phyloP scores from a whole-genome alignment of 2,888 invertebrate genomes.

The Tetranychus truncatus region DNA sequence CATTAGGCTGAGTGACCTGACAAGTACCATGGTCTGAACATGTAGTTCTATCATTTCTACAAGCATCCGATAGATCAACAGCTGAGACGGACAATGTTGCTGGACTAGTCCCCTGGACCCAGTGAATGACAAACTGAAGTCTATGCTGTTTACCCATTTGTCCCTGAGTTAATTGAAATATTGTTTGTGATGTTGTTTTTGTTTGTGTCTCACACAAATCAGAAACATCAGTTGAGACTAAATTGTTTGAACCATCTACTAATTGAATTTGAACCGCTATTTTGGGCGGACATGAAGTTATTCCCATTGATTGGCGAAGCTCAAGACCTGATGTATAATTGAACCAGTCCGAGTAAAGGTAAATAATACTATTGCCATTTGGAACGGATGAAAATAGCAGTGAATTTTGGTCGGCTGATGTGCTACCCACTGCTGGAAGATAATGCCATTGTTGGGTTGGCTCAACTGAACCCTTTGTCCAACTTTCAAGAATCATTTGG shows the following conservation, averaged over 20 bases:
- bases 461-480: not conserved
- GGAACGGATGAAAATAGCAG: not conserved
- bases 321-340: not conserved
- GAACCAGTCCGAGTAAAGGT: not conserved
- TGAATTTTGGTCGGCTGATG: not conserved
- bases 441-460: not conserved
- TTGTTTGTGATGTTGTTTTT: not conserved
- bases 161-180: not conserved
- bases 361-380: not conserved
- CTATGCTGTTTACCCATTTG: not conserved
- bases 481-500: not conserved
- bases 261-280: not conserved
- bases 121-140: not conserved
- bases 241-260: not conserved
- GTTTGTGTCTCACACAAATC: not conserved
- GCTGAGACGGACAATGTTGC: not conserved
- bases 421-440: not conserved
- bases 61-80: not conserved
- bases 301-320: not conserved
- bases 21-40: not conserved
- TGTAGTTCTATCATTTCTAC: not conserved
- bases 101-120: not conserved
- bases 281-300: not conserved
- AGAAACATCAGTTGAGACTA: not conserved
- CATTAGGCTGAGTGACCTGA: not conserved